Evolutionary conservation across 2,888 invertebrate species (phyloP), one percentile per base, ranked within the genome.

Genomic region (Lochmaea crataegi): DNA sequence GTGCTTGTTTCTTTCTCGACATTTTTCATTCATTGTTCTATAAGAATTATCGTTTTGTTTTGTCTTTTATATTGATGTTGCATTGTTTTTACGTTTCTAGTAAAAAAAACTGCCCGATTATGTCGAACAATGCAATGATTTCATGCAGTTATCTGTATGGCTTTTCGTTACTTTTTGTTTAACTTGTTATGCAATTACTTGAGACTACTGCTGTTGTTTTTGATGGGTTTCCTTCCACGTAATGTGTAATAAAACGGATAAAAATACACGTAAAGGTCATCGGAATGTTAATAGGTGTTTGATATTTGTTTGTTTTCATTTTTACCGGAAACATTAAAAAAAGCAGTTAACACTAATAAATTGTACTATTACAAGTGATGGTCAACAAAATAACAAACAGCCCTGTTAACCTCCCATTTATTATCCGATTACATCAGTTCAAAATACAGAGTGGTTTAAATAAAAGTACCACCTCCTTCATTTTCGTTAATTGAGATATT

Each of bases 1-100:
- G 32, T 32, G 32, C 14, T 16, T 41, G 61, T 41, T 16, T 12
- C 58, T 68, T 45, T 41, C 56, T 67, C 32, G 63, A 67, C 60
- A 72, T 66, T 56, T 66, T 68, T 65, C 67, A 48, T 68, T 38
- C 63, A 73, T 75, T 75, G 75, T 75, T 60, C 65, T 71, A 32
- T 45, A 4, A 66, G 65, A 75, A 68, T 71, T 73, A 75, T 71
- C 66, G 66, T 73, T 68, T 65, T 65, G 68, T 66, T 71, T 71
- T 75, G 72, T 74, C 65, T 60, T 67, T 51, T 63, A 67, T 41
- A 60, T 71, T 42, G 22, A 58, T 61, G 66, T 72, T 68, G 70
- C 53, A 67, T 70, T 72, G 66, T 66, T 66, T 71, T 72, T 70
- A 41, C 58, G 42, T 66, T 63, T 53, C 42, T 63, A n/a, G 11